Base-by-base conservation (phyloP, 2,113 vertebrate genomes). In the Chaetodon trifascialis region DNA sequence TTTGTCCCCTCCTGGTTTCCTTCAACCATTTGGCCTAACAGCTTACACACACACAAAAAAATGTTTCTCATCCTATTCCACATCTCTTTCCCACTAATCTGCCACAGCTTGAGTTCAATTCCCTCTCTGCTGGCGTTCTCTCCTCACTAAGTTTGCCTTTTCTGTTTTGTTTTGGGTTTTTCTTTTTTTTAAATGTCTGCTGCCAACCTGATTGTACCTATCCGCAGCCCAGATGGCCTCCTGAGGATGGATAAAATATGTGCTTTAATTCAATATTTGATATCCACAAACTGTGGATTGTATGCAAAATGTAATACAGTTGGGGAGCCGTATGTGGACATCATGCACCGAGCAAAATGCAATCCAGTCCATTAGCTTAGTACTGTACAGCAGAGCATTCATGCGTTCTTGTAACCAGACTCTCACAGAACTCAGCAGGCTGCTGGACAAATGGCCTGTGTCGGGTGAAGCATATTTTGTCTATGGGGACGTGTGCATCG, bases 381-480 rank as follows among this genome's bases (percentile, higher is more conserved):
- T 34, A 40, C 36, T 8, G 12, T 46, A 19, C 52, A 64, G 30
- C 44, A 25, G 5, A 64, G 25, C 23, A 56, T 38, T 74, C 14
- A 55, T 62, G 56, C 23, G 74, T 66, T 82, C 71, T 59, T 78
- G 40, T 65, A 65, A 66, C 49, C 14, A 62, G 25, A 67, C 52
- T 64, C 36, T 17, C 42, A 70, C 36, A 51, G 23, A 69, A 14
- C 16, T 30, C 16, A 46, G 34, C 49, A 34, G 40, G n/a, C 73
- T 83, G 58, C 46, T 67, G 55, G 66, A 84, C 23, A 79, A 64
- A 63, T 81, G 60, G 69, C 9, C 9, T 70, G 30, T 63, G 23
- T 70, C 36, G 46, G 19, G 16, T 15, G 25, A 46, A 40, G 44
- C 34, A 75, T n/a, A 56, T 58, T 75, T 72, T 67, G 25, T 17